Base-by-base conservation (phyloP, 1,140 invertebrate species). In the Orussus abietinus region DNA sequence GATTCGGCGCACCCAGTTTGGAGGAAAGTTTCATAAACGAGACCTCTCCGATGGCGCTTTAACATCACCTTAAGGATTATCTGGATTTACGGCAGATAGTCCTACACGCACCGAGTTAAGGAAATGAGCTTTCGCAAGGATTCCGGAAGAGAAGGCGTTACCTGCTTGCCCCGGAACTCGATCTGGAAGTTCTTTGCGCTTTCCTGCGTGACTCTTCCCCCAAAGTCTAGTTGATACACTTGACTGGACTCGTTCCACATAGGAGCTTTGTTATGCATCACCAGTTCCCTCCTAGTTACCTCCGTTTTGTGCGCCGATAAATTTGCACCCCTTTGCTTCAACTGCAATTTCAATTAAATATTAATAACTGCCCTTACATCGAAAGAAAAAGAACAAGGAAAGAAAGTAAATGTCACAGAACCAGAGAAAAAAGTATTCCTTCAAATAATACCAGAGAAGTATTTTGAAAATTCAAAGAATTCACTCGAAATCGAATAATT, bases 101-200 rank as follows among this genome's bases (percentile, higher is more conserved):
- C n/a, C n/a, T n/a, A n/a, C n/a, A n/a, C n/a, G n/a, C n/a, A n/a
- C n/a, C n/a, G n/a, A n/a, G n/a, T n/a, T n/a, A n/a, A n/a, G n/a
- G n/a, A n/a, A n/a, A n/a, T n/a, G n/a, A n/a, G n/a, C n/a, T n/a
- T n/a, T n/a, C n/a, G n/a, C n/a, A n/a, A n/a, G n/a, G n/a, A n/a
- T n/a, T n/a, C n/a, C n/a, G n/a, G n/a, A n/a, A n/a, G n/a, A n/a
- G n/a, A n/a, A n/a, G n/a, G 22, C 22, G 22, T 25, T 66, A 95
- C 93, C 83, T 98, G 96, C 76, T 93, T 95, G 25, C 90, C 92
- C 57, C 91, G 82, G 63, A 95, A 96, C 74, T 99, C 96, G 38
- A 99, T 97, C 75, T 99, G 96, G 68, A 99, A 99, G 75, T 99
- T 99, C 72, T 99, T 99, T 1, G 96, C 96, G 3, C 95, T 98